A percentile compares a stretch with the other conserved stretches of the same genome.
Evolutionary conservation across 2,113 vertebrate genomes (phyloP).

Genomic region (Thunnus maccoyii): DNA sequence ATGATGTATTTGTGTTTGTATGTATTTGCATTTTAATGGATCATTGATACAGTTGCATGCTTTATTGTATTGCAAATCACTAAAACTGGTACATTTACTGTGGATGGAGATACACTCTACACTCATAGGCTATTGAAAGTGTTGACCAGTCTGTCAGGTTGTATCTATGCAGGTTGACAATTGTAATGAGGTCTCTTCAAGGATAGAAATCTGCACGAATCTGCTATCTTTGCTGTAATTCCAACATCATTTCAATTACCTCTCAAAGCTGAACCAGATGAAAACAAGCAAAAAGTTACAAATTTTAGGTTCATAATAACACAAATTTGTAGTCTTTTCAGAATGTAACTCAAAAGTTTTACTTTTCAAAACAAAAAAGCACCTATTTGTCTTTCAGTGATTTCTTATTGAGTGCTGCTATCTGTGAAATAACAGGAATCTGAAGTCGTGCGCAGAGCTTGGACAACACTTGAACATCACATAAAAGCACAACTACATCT

Average conservation of each 20-base stretch:
- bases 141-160: background rate
- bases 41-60: background rate
- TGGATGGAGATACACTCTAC: background rate
- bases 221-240: background rate
- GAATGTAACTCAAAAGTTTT: background rate
- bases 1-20: background rate
- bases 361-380: background rate
- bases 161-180: background rate
- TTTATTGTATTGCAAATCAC: background rate
- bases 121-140: no score
- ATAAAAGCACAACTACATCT: constrained; percentile 54
- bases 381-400: constrained; percentile 8
- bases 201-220: no score
- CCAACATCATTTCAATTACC: constrained; percentile 4
- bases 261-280: background rate
- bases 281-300: background rate
- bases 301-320: no score
- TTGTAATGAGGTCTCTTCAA: constrained; percentile 1
- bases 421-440: constrained; percentile 31
- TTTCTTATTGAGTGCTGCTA: background rate
- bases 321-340: background rate
- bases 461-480: constrained; percentile 52
- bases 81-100: background rate
- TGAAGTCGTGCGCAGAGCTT: constrained; percentile 37
- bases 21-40: no score